phyloP scores from a whole-genome alignment of 2,797 vertebrate genomes.

The Oreochromis mossambicus region DNA sequence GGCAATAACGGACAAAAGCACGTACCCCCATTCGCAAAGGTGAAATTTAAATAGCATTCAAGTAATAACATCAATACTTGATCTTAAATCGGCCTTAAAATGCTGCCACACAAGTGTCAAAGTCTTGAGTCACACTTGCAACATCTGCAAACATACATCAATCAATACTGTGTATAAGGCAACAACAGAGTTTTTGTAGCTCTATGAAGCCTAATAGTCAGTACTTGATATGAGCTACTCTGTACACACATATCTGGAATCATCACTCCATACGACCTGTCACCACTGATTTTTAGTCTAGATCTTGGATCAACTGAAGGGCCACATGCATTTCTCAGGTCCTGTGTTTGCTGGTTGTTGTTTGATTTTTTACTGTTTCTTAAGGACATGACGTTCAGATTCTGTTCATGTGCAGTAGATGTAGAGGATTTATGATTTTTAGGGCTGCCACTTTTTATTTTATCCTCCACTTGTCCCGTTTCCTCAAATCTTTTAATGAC shows the following conservation, averaged over 20 bases:
- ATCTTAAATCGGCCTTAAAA: not conserved
- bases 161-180: not conserved
- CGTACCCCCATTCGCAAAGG: not conserved
- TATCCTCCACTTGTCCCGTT: not conserved
- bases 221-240: not conserved
- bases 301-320: not conserved
- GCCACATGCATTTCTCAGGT: not conserved
- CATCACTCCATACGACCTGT: not conserved
- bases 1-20: not conserved
- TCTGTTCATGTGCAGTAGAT: not conserved
- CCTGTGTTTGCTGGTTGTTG: not conserved
- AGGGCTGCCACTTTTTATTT: not conserved
- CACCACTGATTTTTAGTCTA: not conserved
- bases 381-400: not conserved
- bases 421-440: not conserved
- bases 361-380: not conserved
- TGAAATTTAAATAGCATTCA: not conserved
- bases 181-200: not conserved
- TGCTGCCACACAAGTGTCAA: not conserved
- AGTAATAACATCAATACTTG: not conserved
- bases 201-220: not conserved
- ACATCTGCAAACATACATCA: not conserved
- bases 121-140: not conserved
- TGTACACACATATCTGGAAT: not conserved
- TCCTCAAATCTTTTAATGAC: not conserved